Conservation (phyloP, 1,140 invertebrate genomes). For the Macrotrachela quadricornifera region DNA sequence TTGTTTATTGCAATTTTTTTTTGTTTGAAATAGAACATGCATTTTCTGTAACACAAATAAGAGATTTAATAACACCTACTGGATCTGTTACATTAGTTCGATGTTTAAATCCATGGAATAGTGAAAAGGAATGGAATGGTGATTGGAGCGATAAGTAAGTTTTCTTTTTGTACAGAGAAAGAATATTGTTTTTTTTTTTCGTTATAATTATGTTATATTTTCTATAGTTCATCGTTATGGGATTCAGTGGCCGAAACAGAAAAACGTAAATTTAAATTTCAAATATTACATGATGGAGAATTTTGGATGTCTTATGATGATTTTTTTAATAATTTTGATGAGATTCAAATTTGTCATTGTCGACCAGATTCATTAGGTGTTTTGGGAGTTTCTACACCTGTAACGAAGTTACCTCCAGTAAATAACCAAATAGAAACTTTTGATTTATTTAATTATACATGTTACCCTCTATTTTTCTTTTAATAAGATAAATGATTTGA, state of each 20-base stretch:
- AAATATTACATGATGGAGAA: neutral
- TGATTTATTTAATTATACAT: too few relatives aligned
- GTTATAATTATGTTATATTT: neutral
- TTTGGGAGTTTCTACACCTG: too few relatives aligned
- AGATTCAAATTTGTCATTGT: too few relatives aligned
- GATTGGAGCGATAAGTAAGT: conserved; percentile 35
- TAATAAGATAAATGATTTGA: too few relatives aligned
- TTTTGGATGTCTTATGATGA: neutral
- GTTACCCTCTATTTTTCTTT: too few relatives aligned
- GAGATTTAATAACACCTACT: too few relatives aligned
- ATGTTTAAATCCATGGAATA: conserved; percentile 38
- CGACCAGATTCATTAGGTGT: too few relatives aligned
- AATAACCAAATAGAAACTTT: too few relatives aligned
- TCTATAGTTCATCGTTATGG: neutral
- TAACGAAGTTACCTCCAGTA: too few relatives aligned
- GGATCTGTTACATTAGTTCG: conserved; percentile 9
- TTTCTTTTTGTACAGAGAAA: too few relatives aligned
- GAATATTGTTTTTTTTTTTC: conserved; percentile 29
- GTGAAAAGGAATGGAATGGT: conserved; percentile 37
- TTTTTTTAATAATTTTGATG: neutral
- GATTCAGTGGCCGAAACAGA: neutral
- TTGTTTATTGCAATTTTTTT: neutral
- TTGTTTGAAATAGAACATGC: too few relatives aligned
- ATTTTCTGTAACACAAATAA: too few relatives aligned
- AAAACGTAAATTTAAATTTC: neutral